phyloP scores from a whole-genome alignment of 2,113 vertebrate species.

The Eonycteris spelaea region DNA sequence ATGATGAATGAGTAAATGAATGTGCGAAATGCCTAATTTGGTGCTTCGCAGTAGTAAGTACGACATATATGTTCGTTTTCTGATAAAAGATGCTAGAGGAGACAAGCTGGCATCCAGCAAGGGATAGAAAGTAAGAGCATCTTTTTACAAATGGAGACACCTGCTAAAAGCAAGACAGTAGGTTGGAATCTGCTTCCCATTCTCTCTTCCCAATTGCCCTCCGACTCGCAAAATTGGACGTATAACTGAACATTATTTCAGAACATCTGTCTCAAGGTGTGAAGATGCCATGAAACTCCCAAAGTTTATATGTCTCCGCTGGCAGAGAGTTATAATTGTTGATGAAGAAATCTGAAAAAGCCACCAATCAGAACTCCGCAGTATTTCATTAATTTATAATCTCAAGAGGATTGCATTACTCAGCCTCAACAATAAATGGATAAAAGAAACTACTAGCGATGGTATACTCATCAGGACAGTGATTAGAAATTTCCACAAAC shows the following conservation, averaged over 20 bases:
- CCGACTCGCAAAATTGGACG: not conserved
- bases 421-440: slow-evolving; percentile 29
- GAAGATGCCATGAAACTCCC: not conserved
- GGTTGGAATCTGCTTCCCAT: not conserved
- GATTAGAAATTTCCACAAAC: not conserved
- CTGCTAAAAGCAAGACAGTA: not conserved
- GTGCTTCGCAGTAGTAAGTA: rapidly evolving
- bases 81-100: not conserved
- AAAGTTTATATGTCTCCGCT: not conserved
- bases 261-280: slow-evolving; percentile 29
- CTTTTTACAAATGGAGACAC: not conserved
- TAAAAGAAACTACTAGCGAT: not conserved
- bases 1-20: not conserved
- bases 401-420: not conserved
- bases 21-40: not conserved
- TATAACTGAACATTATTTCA: slow-evolving; percentile 52
- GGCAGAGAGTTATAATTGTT: not conserved
- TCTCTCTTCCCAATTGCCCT: not conserved
- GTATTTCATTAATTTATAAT: slow-evolving; percentile 49
- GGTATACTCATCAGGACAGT: not conserved
- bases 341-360: slow-evolving; percentile 32
- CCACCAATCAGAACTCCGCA: not conserved
- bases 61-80: not conserved
- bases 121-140: not conserved
- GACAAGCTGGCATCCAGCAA: not conserved